Evolutionary conservation across 2,797 vertebrate genomes (phyloP), one percentile per base, ranked within the genome.

Genomic region (Adrianichthys oophorus): DNA sequence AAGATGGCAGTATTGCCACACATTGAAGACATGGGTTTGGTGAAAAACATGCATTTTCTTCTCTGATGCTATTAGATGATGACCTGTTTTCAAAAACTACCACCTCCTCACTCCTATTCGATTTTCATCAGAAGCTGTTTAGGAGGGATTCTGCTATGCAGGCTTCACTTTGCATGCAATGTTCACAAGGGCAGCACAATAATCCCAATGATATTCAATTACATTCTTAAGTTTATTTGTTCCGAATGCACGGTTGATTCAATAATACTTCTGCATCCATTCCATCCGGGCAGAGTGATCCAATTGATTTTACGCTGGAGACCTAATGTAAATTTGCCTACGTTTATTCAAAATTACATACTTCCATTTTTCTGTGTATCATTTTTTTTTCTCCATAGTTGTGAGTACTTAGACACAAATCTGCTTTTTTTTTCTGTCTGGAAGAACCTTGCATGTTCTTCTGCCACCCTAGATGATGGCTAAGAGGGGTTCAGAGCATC

Each of bases 1-100:
- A 82, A 90, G 92, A 90, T 92, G 92, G 91, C 84, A 90, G 85
- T 92, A 79, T 90, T 90, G 89, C 74, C 79, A 80, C 88, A 89
- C 58, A 62, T 12, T 64, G 80, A 29, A 65, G 6, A 15, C 1
- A 3, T 14, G 4, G 5, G 29, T 42, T 52, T 41, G 21, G 24
- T 64, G 77, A 69, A 46, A 55, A 23, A 14, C 54, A 65, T 65
- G 62, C 17, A 32, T 74, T 57, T 78, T 74, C 70, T 68, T 75
- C 72, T 78, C 71, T 72, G 72, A 78, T 72, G 75, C 76, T 72
- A 70, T 74, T 76, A 77, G 63, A 89, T 67, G 85, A 85, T 87
- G 88, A 89, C 87, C 87, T 80, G 85, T 80, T 84, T 85, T 87
- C 79, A 79, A 87, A 84, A 74, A 78, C 81, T 65, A 78, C 83